phyloP scores from a whole-genome alignment of 2,797 vertebrate genomes.

The Spea hammondii region DNA sequence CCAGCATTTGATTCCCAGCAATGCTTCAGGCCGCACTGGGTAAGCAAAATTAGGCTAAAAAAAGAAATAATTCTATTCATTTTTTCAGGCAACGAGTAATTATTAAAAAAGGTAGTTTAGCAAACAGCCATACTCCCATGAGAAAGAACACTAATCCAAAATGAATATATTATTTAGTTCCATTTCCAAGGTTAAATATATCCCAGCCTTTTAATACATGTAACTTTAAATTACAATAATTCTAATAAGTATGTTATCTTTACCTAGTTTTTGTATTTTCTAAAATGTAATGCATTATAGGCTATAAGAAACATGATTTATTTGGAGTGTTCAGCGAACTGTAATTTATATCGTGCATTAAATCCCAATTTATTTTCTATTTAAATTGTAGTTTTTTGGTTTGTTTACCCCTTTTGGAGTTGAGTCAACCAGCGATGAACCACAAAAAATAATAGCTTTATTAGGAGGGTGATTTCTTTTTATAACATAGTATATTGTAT shows the following conservation, averaged over 20 bases:
- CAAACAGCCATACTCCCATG: slow-evolving; percentile 47
- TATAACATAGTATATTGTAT: too few species aligned
- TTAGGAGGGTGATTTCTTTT: too few species aligned
- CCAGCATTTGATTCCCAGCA: slow-evolving; percentile 17
- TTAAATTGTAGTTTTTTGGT: too few species aligned
- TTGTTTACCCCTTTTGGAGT: too few species aligned
- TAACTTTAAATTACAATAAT: slow-evolving; percentile 41
- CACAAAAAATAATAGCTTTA: too few species aligned
- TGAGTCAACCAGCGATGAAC: too few species aligned
- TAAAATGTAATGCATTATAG: not conserved
- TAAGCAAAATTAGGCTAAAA: slow-evolving; percentile 51
- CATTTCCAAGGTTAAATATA: slow-evolving; percentile 44
- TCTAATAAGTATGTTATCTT: slow-evolving; percentile 39
- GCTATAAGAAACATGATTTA: not conserved
- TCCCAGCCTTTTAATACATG: slow-evolving; percentile 45
- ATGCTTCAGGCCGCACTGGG: slow-evolving; percentile 40
- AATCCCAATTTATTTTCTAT: too few species aligned
- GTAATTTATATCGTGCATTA: not conserved
- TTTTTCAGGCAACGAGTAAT: slow-evolving; percentile 53
- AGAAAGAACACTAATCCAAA: slow-evolving; percentile 45
- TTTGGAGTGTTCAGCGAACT: not conserved
- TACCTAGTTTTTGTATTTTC: slow-evolving; percentile 11
- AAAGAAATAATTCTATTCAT: slow-evolving; percentile 42
- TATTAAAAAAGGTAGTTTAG: slow-evolving; percentile 50
- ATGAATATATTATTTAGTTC: slow-evolving; percentile 51